phyloP scores from a whole-genome alignment of 2,888 invertebrate genomes.

The Diloba caeruleocephala region DNA sequence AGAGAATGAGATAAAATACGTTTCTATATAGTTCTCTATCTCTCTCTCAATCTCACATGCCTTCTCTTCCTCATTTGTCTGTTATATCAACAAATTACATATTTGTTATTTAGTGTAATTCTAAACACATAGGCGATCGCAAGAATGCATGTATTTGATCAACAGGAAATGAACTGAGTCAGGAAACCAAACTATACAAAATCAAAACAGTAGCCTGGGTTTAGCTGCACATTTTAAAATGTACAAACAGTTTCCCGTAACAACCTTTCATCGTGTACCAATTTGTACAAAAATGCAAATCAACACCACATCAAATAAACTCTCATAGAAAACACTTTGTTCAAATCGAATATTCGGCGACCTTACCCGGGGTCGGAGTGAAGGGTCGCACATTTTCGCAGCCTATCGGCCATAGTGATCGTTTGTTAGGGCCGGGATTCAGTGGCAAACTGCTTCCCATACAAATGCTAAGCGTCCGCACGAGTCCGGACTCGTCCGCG shows the following conservation, averaged over 20 bases:
- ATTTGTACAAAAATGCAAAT: conserved; percentile 48
- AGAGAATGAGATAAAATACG: too few species aligned
- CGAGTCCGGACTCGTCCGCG: conserved; percentile 30
- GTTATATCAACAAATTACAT: too few species aligned
- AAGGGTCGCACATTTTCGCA: conserved; percentile 51
- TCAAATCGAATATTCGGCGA: conserved; percentile 55
- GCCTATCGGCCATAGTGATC: conserved; percentile 54
- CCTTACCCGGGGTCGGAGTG: conserved; percentile 34
- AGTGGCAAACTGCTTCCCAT: conserved; percentile 60
- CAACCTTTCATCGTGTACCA: neutral
- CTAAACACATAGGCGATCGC: too few species aligned
- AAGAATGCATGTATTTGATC: too few species aligned
- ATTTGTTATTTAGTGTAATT: too few species aligned
- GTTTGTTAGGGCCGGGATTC: conserved; percentile 54
- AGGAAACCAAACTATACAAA: too few species aligned
- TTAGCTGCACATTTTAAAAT: neutral
- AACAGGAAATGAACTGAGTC: too few species aligned
- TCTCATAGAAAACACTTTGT: conserved; percentile 55
- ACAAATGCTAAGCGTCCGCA: conserved; percentile 63
- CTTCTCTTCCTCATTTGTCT: too few species aligned
- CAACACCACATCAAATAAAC: conserved; percentile 51
- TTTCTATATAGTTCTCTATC: too few species aligned
- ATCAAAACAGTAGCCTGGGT: too few species aligned
- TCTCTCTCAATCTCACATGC: too few species aligned
- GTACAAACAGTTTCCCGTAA: neutral